Conservation (phyloP, 2,797 vertebrate species). For the Florisuga fusca region DNA sequence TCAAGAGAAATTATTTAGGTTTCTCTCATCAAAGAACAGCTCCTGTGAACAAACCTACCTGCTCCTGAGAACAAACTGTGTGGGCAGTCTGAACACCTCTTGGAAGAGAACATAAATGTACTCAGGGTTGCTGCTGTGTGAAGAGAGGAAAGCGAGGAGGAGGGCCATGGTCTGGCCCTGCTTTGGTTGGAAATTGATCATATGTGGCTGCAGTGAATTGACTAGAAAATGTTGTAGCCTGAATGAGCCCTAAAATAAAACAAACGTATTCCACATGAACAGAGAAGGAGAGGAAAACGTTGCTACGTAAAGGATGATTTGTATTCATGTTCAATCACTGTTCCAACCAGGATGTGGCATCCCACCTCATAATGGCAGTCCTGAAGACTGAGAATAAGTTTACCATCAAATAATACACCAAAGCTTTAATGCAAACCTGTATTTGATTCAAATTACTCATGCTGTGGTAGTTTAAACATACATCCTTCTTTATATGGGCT, state of each 20-base stretch:
- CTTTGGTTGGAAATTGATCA: background rate
- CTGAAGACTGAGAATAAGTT: slow-evolving; percentile 53
- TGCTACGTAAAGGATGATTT: slow-evolving; percentile 16
- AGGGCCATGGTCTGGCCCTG: background rate
- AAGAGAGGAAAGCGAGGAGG: background rate
- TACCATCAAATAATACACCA: slow-evolving; percentile 40
- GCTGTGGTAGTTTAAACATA: slow-evolving; percentile 45
- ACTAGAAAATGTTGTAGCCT: background rate
- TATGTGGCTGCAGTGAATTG: background rate
- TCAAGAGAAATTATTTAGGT: background rate
- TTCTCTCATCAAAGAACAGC: background rate
- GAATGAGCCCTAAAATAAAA: background rate
- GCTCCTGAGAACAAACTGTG: background rate
- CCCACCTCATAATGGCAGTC: slow-evolving; percentile 35
- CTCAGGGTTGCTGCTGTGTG: background rate
- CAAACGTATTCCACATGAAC: background rate
- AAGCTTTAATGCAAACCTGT: slow-evolving; percentile 49
- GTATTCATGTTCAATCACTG: slow-evolving; percentile 37
- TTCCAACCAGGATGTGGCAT: slow-evolving; percentile 15
- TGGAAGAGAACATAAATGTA: background rate
- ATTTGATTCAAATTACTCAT: slow-evolving; percentile 61
- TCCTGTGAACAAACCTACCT: background rate
- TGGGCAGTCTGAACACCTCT: background rate
- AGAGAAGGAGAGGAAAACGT: background rate
- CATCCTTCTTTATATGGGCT: slow-evolving; percentile 38